phyloP scores from a whole-genome alignment of 2,113 vertebrate species.

The Rhinichthys klamathensis region DNA sequence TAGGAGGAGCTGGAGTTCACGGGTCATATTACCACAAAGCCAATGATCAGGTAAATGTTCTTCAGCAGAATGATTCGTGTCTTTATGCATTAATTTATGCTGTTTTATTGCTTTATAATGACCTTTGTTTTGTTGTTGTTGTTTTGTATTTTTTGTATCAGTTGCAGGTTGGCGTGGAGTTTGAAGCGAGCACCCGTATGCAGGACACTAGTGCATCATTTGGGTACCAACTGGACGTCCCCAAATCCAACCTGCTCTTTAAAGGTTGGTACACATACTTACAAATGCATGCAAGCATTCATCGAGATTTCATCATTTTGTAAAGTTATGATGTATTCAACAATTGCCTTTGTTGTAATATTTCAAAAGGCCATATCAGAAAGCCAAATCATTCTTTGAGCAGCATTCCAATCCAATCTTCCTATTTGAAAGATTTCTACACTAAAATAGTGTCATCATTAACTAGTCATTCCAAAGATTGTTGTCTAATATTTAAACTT shows the following conservation, averaged over 20 bases:
- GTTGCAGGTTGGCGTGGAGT: constrained; percentile 89
- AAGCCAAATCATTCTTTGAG: neutral
- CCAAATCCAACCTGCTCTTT: constrained; percentile 87
- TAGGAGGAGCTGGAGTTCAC: constrained; percentile 83
- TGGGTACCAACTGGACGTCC: constrained; percentile 87
- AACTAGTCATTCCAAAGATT: neutral
- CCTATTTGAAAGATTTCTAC: neutral
- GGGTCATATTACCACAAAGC: constrained; percentile 89
- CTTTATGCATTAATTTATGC: neutral
- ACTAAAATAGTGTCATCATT: no score
- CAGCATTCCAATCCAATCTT: neutral
- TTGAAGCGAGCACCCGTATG: constrained; percentile 84
- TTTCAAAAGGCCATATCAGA: no score
- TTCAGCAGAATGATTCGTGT: neutral
- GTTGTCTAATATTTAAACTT: neutral
- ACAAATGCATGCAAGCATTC: neutral
- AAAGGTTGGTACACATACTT: constrained; percentile 74
- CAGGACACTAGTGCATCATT: constrained; percentile 87
- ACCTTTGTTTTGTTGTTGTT: neutral
- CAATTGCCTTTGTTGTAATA: neutral
- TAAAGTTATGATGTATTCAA: neutral
- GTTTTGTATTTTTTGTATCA: constrained; percentile 59
- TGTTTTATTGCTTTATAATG: neutral
- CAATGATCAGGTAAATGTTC: constrained; percentile 81
- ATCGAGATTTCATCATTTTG: neutral